Evolutionary conservation across 2,113 vertebrate genomes (phyloP), one percentile per base, ranked within the genome.

Genomic region (Actenoides hombroni): DNA sequence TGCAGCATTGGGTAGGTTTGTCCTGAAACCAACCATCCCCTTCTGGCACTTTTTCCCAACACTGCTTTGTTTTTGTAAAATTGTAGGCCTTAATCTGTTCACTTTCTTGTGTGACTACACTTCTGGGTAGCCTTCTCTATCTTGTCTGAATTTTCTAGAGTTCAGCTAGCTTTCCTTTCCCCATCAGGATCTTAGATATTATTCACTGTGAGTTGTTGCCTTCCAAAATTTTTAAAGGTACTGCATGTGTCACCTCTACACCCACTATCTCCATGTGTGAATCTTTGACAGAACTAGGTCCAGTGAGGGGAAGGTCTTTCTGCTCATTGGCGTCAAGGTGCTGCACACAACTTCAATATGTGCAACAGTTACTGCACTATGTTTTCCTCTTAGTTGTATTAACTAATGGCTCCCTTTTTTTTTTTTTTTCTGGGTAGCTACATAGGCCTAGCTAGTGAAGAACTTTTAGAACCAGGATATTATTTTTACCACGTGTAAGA

Each of bases 261-360:
- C 93, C 95, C 93, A 95, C 95, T 79, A n/a, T 85, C 67, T 94
- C 67, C 21, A 8, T 80, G 92, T 92, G 90, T 83, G 90, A 97
- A 93, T 93, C 70, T 91, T 69, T 97, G 96, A 97, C 94, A 94
- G 94, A 97, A 95, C 78, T 96, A 67, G 94, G 60, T 95, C 95
- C 91, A 82, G 83, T 83, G 61, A 85, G 87, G 87, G 90, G 84
- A 93, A 91, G 21, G 23, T 67, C 82, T 92, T 79, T 73, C 59
- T 96, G 63, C 71, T 90, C 8, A 5, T 48, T 83, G 69, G 23
- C 71, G 88, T 95, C 31, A n/a, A 1, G 48, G 74, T 44, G 24
- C 63, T 83, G 70, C 56, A 16, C 57, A 23, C 1, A 0, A 71
- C 53, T 85, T 85, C 67, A 87, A 2, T 6, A 60, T n/a, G 40